phyloP scores from a whole-genome alignment of 2,113 vertebrate genomes.

The Rhinogobius similis region DNA sequence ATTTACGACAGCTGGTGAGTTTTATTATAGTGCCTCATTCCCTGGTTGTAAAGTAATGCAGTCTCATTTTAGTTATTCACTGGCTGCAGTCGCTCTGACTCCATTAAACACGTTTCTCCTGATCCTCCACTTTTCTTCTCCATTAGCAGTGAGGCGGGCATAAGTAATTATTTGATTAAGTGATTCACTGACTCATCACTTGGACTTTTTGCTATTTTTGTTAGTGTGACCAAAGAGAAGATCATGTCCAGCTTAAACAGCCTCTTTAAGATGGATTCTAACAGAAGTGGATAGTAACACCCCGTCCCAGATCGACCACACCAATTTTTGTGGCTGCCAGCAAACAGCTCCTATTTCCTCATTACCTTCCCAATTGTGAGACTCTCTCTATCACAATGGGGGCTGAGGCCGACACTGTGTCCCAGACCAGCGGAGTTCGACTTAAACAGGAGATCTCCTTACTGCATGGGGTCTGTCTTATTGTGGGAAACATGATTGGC shows the following conservation, averaged over 20 bases:
- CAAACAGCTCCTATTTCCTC: not conserved
- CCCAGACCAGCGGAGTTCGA: conserved; percentile 56
- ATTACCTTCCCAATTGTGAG: not conserved
- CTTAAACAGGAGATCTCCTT: conserved; percentile 84
- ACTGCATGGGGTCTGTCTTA: conserved; percentile 83
- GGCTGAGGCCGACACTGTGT: conserved; percentile 42
- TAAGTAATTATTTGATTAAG: not conserved
- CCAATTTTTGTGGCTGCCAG: not conserved
- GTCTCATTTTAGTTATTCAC: not conserved
- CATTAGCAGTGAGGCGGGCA: not conserved
- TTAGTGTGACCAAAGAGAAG: conserved; percentile 29
- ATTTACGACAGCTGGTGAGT: conserved; percentile 5
- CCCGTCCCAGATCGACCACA: not conserved
- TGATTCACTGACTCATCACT: not conserved
- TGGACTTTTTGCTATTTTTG: conserved; percentile 11
- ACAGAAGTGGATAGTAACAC: conserved; percentile 2
- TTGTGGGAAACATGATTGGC: conserved; percentile 85
- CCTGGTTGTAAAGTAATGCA: conserved; percentile 5
- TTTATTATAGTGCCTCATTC: conserved; percentile 2
- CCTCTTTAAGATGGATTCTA: conserved; percentile 8
- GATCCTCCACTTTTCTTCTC: not conserved
- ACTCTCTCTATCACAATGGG: conserved; percentile 62
- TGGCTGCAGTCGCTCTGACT: not conserved
- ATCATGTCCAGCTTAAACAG: too few relatives aligned
- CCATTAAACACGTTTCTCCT: not conserved